phyloP scores from a whole-genome alignment of 2,888 invertebrate genomes.

The Microplitis manilae region DNA sequence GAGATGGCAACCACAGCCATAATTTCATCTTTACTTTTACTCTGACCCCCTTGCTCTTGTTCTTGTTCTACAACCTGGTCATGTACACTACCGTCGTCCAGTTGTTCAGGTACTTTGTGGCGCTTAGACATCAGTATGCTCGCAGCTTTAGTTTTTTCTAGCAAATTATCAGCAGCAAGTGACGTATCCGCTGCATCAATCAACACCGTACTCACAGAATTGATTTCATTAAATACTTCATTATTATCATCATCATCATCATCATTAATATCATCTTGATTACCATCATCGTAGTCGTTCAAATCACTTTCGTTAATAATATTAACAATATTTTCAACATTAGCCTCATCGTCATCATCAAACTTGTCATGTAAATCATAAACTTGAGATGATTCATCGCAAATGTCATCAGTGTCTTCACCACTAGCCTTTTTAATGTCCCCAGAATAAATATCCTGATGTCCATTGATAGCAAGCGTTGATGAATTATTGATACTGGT shows the following conservation, averaged over 20 bases:
- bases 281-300: slow-evolving; percentile 30
- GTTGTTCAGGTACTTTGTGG: slow-evolving; percentile 43
- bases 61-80: slow-evolving; percentile 32
- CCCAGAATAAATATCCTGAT: slow-evolving; percentile 29
- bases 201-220: slow-evolving; percentile 7
- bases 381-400: slow-evolving; percentile 44
- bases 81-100: slow-evolving; percentile 42
- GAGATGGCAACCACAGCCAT: slow-evolving; percentile 71
- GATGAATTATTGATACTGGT: slow-evolving; percentile 51
- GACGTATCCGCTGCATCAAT: background rate
- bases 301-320: slow-evolving; percentile 50
- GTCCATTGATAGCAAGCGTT: slow-evolving; percentile 13
- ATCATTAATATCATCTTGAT: slow-evolving; percentile 21
- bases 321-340: slow-evolving; percentile 49
- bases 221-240: slow-evolving; percentile 7
- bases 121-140: slow-evolving; percentile 47
- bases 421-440: background rate
- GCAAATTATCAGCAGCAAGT: background rate
- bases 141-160: slow-evolving; percentile 32
- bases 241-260: background rate
- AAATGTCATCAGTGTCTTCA: slow-evolving; percentile 32
- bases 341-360: slow-evolving; percentile 24
- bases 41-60: slow-evolving; percentile 41
- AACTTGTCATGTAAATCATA: slow-evolving; percentile 41
- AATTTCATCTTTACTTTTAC: slow-evolving; percentile 57